phyloP scores from a whole-genome alignment of 2,888 invertebrate genomes.

The Acrobasis suavella region DNA sequence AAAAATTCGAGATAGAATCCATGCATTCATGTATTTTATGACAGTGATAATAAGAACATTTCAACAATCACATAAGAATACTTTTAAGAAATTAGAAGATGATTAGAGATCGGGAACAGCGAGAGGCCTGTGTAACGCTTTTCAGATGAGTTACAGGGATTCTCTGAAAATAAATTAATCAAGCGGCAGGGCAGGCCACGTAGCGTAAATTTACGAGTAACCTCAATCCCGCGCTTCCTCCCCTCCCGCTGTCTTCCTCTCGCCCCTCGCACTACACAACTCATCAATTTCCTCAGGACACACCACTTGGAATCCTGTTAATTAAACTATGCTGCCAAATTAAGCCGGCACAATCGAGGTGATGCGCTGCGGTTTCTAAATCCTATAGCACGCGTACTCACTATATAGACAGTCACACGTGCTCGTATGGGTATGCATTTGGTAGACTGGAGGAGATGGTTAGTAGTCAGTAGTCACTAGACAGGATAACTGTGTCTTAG shows the following conservation, averaged over 20 bases:
- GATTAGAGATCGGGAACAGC: conserved; percentile 40
- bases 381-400: background rate
- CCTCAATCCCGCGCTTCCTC: conserved; percentile 35
- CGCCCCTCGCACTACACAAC: conserved; percentile 56
- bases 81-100: conserved; percentile 35
- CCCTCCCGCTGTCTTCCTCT: conserved; percentile 24
- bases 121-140: conserved; percentile 50
- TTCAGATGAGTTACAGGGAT: conserved; percentile 62
- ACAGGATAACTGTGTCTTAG: too few relatives aligned
- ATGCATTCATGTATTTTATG: conserved; percentile 8
- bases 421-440: too few relatives aligned
- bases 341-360: conserved; percentile 42
- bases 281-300: conserved; percentile 76
- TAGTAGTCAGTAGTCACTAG: too few relatives aligned
- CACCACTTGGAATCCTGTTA: conserved; percentile 70
- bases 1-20: background rate
- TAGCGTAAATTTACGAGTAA: conserved; percentile 69
- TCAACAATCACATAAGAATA: background rate
- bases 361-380: conserved; percentile 5
- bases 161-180: conserved; percentile 71
- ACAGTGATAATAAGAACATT: background rate
- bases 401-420: background rate
- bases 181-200: conserved; percentile 57
- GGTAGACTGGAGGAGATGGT: too few relatives aligned
- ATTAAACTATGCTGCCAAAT: conserved; percentile 75